Conservation (phyloP, 2,113 vertebrate species). For the Dendrocopos noguchii region DNA sequence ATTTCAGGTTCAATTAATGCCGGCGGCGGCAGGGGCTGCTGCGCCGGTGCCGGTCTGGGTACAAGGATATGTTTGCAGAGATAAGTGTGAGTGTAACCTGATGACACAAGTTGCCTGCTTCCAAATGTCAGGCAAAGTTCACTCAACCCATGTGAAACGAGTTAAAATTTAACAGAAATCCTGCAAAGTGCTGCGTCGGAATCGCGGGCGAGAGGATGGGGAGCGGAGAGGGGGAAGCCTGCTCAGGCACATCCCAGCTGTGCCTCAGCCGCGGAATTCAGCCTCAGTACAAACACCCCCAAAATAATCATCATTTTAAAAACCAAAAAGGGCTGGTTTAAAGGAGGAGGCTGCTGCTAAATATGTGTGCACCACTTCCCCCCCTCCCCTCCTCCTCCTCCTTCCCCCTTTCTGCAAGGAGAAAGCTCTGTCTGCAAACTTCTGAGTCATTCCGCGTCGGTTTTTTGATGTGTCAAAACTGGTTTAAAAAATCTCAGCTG, state of each 20-base stretch:
- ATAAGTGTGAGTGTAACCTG: slow-evolving; percentile 74
- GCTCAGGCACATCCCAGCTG: slow-evolving; percentile 41
- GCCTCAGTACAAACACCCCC: not conserved
- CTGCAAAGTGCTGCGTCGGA: slow-evolving; percentile 37
- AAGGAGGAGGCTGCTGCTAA: not conserved
- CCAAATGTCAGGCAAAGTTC: slow-evolving; percentile 77
- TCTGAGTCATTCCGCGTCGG: slow-evolving; percentile 33
- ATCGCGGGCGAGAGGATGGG: slow-evolving; percentile 26
- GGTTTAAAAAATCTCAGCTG: slow-evolving; percentile 19
- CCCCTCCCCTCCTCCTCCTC: not conserved
- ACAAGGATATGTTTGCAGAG: slow-evolving; percentile 69
- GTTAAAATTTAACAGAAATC: slow-evolving; percentile 75
- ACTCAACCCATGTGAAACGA: slow-evolving; percentile 69
- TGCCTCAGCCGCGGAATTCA: not conserved
- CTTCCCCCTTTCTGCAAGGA: not conserved
- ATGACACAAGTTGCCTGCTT: slow-evolving; percentile 76
- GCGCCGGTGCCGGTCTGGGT: slow-evolving; percentile 44
- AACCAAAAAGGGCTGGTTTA: not conserved
- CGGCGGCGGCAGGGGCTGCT: not conserved
- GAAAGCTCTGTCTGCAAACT: slow-evolving; percentile 41
- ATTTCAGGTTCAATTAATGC: slow-evolving; percentile 61
- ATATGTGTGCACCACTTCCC: not conserved
- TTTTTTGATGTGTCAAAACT: slow-evolving; percentile 14
- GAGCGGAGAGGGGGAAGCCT: not conserved
- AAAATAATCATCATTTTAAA: too few relatives aligned